Evolutionary conservation across 2,113 vertebrate species (phyloP).

Genomic region (Oenanthe oenanthe): DNA sequence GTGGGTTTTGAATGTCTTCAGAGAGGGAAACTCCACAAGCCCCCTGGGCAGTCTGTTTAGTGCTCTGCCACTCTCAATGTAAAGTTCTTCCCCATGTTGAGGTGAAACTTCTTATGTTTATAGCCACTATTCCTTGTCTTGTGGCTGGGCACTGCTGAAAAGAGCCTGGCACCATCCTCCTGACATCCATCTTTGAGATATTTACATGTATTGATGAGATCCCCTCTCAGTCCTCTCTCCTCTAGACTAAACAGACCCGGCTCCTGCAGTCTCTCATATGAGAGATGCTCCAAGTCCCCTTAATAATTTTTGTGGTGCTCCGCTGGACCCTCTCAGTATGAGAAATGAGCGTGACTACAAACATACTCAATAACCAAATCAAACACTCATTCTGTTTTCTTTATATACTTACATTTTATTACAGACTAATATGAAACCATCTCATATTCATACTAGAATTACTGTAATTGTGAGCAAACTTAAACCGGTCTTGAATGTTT

Average conservation of each 20-base stretch:
- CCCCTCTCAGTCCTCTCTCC: not conserved
- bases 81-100: not conserved
- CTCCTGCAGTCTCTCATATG: rapidly evolving
- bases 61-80: not conserved
- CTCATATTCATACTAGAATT: not conserved
- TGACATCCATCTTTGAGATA: not conserved
- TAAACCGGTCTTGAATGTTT: conserved; percentile 58
- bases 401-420: conserved; percentile 58
- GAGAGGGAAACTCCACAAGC: not conserved
- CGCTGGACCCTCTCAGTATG: not conserved
- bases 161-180: not conserved
- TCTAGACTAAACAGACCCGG: not conserved
- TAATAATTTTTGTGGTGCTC: not conserved
- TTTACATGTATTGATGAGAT: not conserved
- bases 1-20: not conserved
- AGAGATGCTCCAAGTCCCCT: not conserved
- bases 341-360: not conserved
- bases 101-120: not conserved
- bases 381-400: conserved; percentile 13
- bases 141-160: rapidly evolving
- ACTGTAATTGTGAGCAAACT: conserved; percentile 31
- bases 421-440: conserved; percentile 60
- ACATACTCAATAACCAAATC: not conserved
- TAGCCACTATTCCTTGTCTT: not conserved
- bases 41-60: not conserved